Percentiles rank a stretch among this genome's conserved stretches.
Conservation (phyloP, 2,797 vertebrate genomes). For the Sebastes steindachneri region DNA sequence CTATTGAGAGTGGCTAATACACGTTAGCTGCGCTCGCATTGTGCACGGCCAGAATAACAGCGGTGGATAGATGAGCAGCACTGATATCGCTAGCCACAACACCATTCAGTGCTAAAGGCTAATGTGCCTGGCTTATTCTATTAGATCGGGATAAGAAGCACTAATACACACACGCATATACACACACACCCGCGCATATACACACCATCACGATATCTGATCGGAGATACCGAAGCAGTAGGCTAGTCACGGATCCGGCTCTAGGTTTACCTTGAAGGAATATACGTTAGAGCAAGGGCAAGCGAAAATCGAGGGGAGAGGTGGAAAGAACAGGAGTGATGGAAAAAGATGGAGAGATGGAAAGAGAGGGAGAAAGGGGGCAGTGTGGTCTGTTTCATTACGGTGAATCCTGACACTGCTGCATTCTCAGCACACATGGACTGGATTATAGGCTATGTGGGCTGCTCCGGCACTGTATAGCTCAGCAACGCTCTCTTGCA, state of each 20-base stretch:
- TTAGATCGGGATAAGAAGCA: slow-evolving; percentile 79
- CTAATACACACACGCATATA: slow-evolving; percentile 54
- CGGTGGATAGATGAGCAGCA: slow-evolving; percentile 81
- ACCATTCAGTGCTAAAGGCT: slow-evolving; percentile 77
- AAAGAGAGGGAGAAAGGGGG: slow-evolving; percentile 75
- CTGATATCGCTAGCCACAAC: slow-evolving; percentile 80
- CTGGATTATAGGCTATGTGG: slow-evolving; percentile 80
- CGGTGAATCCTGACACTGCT: slow-evolving; percentile 84
- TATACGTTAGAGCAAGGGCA: slow-evolving; percentile 35
- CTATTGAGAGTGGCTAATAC: slow-evolving; percentile 78
- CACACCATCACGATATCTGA: slow-evolving; percentile 63
- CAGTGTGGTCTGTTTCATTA: slow-evolving; percentile 82
- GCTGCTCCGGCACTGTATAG: slow-evolving; percentile 71
- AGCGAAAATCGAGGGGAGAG: slow-evolving; percentile 42
- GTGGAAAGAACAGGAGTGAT: slow-evolving; percentile 64
- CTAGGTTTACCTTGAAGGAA: slow-evolving; percentile 62
- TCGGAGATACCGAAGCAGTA: slow-evolving; percentile 57
- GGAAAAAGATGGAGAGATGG: slow-evolving; percentile 74
- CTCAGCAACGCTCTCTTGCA: slow-evolving; percentile 55
- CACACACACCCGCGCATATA: slow-evolving; percentile 4
- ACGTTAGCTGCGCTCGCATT: slow-evolving; percentile 71
- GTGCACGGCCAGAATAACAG: slow-evolving; percentile 78
- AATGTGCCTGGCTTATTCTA: slow-evolving; percentile 84
- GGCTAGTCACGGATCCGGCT: slow-evolving; percentile 31
- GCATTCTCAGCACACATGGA: slow-evolving; percentile 84